These are phyloP conservation scores for Phania funesta DNA, from an alignment of 2,888 invertebrate genomes.

Conservation along the genomic window DNA sequence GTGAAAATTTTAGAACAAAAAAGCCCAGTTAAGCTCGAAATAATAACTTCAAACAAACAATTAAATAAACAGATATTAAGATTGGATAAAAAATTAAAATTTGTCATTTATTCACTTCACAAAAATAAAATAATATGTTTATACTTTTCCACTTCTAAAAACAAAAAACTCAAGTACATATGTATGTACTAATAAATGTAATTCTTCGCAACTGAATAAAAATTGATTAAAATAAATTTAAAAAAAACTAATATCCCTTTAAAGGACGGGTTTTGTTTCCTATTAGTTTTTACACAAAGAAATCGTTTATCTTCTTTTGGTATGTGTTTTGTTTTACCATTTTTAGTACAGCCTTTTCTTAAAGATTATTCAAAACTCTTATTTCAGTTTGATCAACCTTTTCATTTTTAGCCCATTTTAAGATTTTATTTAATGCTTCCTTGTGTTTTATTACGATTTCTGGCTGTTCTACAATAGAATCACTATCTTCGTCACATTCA, in stretches of 20 bases:
- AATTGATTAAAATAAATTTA: not conserved
- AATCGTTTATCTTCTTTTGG: not conserved
- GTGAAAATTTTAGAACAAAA: not conserved
- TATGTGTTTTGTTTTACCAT: not conserved
- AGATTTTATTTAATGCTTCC: too few species aligned
- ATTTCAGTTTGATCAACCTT: constrained; percentile 23
- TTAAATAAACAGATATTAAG: not conserved
- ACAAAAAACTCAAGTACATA: not conserved
- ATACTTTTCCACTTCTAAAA: not conserved
- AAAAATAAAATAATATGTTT: not conserved
- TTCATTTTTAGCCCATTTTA: too few species aligned
- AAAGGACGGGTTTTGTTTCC: not conserved
- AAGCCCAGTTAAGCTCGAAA: not conserved
- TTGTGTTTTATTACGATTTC: too few species aligned
- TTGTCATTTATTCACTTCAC: too few species aligned
- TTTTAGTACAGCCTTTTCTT: constrained; percentile 7
- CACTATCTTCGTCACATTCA: constrained; percentile 8
- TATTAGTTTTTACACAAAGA: not conserved
- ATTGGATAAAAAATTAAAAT: not conserved
- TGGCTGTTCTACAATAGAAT: too few species aligned
- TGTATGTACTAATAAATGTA: too few species aligned
- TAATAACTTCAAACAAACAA: not conserved
- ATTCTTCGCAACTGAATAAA: not conserved
- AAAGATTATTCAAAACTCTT: constrained; percentile 5
- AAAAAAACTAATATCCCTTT: not conserved